These are phyloP conservation scores for Elgaria multicarinata DNA, from an alignment of 2,113 vertebrate genomes.

Conservation along the genomic window DNA sequence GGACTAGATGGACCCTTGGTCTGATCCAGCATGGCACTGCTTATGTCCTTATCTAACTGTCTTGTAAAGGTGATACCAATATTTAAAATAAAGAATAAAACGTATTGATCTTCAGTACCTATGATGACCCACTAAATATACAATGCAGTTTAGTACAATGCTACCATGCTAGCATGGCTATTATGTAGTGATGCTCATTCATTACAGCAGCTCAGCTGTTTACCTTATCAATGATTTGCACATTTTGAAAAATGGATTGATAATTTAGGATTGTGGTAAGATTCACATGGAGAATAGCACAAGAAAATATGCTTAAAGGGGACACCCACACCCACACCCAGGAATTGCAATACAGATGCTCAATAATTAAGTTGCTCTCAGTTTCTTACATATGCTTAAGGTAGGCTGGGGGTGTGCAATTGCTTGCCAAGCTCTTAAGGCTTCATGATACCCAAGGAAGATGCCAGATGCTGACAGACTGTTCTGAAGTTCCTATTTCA, in stretches of 20 bases:
- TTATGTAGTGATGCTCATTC: background rate
- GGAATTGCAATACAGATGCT: slow-evolving; percentile 46
- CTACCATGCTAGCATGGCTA: background rate
- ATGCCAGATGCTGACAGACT: slow-evolving; percentile 64
- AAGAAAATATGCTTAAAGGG: slow-evolving; percentile 3
- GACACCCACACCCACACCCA: too few relatives aligned
- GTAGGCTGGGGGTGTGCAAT: slow-evolving; percentile 41
- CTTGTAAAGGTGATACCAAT: background rate
- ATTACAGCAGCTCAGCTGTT: background rate
- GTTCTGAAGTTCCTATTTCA: slow-evolving; percentile 72
- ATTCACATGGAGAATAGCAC: rapidly evolving
- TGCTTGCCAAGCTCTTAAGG: slow-evolving; percentile 67
- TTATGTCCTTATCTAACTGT: too few relatives aligned
- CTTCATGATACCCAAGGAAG: slow-evolving; percentile 67
- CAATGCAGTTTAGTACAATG: background rate
- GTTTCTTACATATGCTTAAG: slow-evolving; percentile 57
- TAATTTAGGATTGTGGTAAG: background rate
- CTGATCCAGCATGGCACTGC: too few relatives aligned
- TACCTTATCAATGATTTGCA: slow-evolving; percentile 8
- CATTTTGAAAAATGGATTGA: background rate
- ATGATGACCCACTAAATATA: background rate
- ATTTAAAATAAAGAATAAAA: background rate
- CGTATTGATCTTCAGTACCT: background rate
- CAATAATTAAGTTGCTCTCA: slow-evolving; percentile 36
- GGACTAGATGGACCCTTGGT: too few relatives aligned